phyloP scores from a whole-genome alignment of 2,797 vertebrate genomes.

The Neosilurus mollespiculum region DNA sequence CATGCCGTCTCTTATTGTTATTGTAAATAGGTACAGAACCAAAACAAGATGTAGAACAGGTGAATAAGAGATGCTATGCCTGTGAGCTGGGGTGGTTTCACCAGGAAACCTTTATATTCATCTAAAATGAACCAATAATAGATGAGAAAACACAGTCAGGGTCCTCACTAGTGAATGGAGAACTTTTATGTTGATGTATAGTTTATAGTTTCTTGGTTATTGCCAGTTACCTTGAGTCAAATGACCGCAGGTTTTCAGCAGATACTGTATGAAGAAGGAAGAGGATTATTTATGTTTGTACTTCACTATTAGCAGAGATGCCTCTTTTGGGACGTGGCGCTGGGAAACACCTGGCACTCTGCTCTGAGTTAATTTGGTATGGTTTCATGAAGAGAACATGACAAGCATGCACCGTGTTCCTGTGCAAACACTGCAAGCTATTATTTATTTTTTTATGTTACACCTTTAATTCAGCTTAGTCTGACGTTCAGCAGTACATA shows the following conservation, averaged over 20 bases:
- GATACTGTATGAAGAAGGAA: not conserved
- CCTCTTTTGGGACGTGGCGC: not conserved
- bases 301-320: not conserved
- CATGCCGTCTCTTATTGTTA: no score
- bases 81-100: no score
- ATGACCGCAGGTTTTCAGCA: not conserved
- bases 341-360: not conserved
- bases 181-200: not conserved
- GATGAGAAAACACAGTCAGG: no score
- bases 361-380: not conserved
- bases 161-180: not conserved
- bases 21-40: no score
- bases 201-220: not conserved
- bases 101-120: no score
- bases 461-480: not conserved
- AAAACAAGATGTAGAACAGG: no score
- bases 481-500: not conserved
- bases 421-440: slow-evolving; percentile 19
- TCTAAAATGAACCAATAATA: no score
- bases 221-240: not conserved
- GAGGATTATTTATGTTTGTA: not conserved
- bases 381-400: not conserved
- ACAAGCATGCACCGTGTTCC: not conserved
- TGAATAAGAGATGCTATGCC: no score
- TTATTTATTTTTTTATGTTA: slow-evolving; percentile 28